Conservation (phyloP, 2,888 invertebrate species). For the Nomada fucata region DNA sequence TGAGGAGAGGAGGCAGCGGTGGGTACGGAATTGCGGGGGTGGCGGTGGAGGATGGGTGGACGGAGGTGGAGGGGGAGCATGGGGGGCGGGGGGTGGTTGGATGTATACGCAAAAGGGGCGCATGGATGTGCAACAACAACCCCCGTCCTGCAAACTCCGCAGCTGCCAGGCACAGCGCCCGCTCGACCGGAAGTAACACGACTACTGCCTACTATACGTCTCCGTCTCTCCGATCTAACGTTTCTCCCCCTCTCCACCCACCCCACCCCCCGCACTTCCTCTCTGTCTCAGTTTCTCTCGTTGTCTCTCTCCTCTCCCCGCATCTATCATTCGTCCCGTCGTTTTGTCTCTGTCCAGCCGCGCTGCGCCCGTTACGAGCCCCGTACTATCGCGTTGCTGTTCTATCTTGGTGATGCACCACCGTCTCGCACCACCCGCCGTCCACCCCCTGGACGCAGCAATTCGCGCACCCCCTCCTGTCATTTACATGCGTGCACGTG, state of each 20-base stretch:
- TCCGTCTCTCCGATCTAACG: constrained; percentile 68
- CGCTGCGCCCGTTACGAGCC: constrained; percentile 24
- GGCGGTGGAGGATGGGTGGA: constrained; percentile 65
- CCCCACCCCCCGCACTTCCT: constrained; percentile 47
- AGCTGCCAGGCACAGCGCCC: constrained; percentile 84
- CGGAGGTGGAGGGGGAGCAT: constrained; percentile 1
- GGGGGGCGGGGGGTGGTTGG: constrained; percentile 62
- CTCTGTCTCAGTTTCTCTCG: constrained; percentile 63
- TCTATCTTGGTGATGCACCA: constrained; percentile 17
- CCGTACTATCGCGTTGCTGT: constrained; percentile 19
- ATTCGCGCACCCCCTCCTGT: constrained; percentile 71
- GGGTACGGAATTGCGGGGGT: constrained; percentile 49
- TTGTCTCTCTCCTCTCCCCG: constrained; percentile 48
- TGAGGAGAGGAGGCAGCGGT: constrained; percentile 35
- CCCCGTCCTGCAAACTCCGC: constrained; percentile 81
- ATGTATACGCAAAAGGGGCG: constrained; percentile 78
- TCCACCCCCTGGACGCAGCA: constrained; percentile 55
- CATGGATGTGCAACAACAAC: constrained; percentile 78
- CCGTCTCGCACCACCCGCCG: constrained; percentile 20
- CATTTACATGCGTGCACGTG: constrained; percentile 73
- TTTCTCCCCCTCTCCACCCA: constrained; percentile 28
- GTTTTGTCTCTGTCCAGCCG: constrained; percentile 41
- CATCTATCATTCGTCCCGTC: constrained; percentile 60
- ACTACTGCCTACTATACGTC: constrained; percentile 84
- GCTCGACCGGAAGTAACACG: constrained; percentile 84